Evolutionary conservation across 2,888 invertebrate genomes (phyloP).

Genomic region (Mimachlamys varia): DNA sequence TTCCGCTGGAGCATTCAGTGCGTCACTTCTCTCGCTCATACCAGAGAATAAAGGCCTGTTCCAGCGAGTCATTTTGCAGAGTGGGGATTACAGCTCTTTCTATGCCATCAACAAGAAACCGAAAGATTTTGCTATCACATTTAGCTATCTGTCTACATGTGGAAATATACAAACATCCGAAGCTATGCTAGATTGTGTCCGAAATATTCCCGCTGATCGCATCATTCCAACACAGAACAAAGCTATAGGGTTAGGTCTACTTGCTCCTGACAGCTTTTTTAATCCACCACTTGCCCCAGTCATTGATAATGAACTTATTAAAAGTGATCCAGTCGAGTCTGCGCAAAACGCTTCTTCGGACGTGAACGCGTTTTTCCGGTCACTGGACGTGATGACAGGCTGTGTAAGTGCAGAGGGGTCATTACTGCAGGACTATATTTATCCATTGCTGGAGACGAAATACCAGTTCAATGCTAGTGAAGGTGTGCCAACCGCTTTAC

Average conservation of each 20-base stretch:
- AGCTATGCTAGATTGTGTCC: not conserved
- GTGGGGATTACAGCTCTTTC: not conserved
- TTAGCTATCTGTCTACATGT: not conserved
- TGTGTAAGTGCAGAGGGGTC: not conserved
- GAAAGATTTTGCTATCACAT: not conserved
- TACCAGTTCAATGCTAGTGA: not conserved
- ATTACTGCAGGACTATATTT: not conserved
- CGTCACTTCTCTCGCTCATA: not conserved
- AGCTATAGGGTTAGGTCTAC: not conserved
- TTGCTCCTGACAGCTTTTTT: not conserved
- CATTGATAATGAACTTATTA: not conserved
- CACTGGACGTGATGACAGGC: not conserved
- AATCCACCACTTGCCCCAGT: not conserved
- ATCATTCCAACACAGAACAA: not conserved
- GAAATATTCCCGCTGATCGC: not conserved
- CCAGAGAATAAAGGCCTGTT: not conserved
- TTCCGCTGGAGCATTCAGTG: slow-evolving; percentile 6
- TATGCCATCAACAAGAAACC: not conserved
- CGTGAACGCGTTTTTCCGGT: not conserved
- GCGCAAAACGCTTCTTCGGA: not conserved
- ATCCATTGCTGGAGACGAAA: not conserved
- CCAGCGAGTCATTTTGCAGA: not conserved
- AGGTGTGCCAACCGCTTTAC: not conserved
- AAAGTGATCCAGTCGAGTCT: not conserved
- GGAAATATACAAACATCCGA: not conserved